Conservation (phyloP, 2,888 invertebrate genomes). For the Pimpla rufipes region DNA sequence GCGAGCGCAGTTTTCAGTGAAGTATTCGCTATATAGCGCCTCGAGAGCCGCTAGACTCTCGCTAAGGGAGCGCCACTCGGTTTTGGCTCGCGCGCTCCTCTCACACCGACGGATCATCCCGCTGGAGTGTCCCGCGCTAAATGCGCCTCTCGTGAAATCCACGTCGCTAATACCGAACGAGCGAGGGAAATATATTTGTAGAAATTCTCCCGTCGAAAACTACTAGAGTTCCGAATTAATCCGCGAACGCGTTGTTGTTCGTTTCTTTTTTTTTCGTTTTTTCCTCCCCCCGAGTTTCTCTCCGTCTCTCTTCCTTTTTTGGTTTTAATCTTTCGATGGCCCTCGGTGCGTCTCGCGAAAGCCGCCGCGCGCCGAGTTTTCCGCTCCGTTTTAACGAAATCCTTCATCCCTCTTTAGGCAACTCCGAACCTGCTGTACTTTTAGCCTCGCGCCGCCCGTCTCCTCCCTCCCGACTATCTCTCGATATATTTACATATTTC, state of each 20-base stretch:
- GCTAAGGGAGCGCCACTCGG: constrained; percentile 16
- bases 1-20: constrained; percentile 26
- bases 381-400: constrained; percentile 32
- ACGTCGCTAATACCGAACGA: constrained; percentile 30
- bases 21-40: neutral
- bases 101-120: constrained; percentile 60
- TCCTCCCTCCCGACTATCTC: constrained; percentile 70
- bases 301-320: too few relatives aligned
- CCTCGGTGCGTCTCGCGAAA: constrained; percentile 42
- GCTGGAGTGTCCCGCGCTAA: constrained; percentile 49
- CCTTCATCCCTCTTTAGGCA: constrained; percentile 42
- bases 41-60: constrained; percentile 23
- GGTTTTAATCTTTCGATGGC: constrained; percentile 49
- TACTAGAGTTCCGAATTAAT: constrained; percentile 33
- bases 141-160: constrained; percentile 43
- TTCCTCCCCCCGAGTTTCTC: too few relatives aligned
- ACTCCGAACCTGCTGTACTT: constrained; percentile 38
- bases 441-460: constrained; percentile 49
- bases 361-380: constrained; percentile 29
- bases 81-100: constrained; percentile 57
- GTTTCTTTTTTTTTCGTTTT: constrained; percentile 10
- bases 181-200: constrained; percentile 10
- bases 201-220: constrained; percentile 28
- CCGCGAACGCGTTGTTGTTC: constrained; percentile 20
- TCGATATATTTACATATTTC: constrained; percentile 82